A percentile compares a stretch with the other conserved stretches of the same genome.
phyloP scores from a whole-genome alignment of 2,113 vertebrate species.

The Oncorhynchus gorbuscha region DNA sequence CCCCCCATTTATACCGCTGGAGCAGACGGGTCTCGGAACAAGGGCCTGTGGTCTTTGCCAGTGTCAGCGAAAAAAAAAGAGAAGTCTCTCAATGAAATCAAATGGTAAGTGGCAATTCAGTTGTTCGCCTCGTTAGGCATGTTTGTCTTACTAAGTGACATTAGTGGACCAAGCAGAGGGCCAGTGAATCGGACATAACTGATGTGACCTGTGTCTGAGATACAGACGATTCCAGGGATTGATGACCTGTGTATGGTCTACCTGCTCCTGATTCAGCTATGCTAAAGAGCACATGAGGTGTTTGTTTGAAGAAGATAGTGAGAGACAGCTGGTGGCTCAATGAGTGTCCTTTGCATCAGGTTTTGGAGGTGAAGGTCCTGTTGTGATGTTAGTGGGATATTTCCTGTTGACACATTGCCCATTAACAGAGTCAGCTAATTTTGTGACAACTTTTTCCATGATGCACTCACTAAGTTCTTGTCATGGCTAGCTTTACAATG shows the following conservation, averaged over 20 bases:
- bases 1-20: slow-evolving; percentile 53
- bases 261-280: background rate
- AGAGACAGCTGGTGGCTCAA: background rate
- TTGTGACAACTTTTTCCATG: background rate
- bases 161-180: background rate
- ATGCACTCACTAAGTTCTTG: background rate
- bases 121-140: background rate
- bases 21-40: background rate
- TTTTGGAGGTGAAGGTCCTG: background rate
- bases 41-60: background rate
- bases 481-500: too few species aligned
- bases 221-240: background rate
- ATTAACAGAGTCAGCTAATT: background rate
- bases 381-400: background rate
- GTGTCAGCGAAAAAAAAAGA: slow-evolving; percentile 51
- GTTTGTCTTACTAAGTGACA: slow-evolving; percentile 21
- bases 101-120: slow-evolving; percentile 4
- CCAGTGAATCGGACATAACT: background rate
- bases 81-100: background rate
- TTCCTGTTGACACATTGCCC: background rate
- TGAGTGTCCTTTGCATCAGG: background rate
- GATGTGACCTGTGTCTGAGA: background rate
- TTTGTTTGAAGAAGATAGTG: background rate
- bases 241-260: background rate
- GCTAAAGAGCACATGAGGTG: background rate